Conservation (phyloP, 2,113 vertebrate genomes). For the Lepus europaeus region DNA sequence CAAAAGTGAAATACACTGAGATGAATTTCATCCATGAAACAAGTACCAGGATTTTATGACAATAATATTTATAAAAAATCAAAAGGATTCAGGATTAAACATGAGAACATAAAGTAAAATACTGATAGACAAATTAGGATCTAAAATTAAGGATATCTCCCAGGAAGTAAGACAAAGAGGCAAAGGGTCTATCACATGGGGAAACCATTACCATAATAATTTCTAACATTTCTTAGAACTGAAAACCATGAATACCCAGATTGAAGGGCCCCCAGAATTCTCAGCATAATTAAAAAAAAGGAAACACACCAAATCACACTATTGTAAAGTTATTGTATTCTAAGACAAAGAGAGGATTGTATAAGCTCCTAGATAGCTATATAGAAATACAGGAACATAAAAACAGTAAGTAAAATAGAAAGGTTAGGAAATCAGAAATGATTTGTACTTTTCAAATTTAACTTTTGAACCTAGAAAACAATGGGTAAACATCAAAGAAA, state of each 20-base stretch:
- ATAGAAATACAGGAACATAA: neutral
- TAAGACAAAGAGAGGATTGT: neutral
- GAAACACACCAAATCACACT: neutral
- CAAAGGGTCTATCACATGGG: neutral
- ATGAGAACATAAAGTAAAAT: neutral
- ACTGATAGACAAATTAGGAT: neutral
- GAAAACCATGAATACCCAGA: neutral
- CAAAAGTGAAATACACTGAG: neutral
- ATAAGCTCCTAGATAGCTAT: neutral
- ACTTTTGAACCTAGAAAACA: constrained; percentile 17
- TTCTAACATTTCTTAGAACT: neutral
- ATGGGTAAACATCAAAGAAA: neutral
- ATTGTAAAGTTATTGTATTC: neutral
- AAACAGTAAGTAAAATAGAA: neutral
- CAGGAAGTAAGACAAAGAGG: neutral
- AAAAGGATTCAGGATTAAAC: constrained; percentile 28
- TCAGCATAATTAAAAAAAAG: neutral
- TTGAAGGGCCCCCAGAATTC: neutral
- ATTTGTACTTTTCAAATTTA: neutral
- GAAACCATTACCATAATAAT: constrained; percentile 1
- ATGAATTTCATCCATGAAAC: neutral
- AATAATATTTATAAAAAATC: constrained; percentile 15
- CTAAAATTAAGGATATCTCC: neutral
- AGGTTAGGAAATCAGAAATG: neutral
- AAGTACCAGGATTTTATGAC: neutral